Evolutionary conservation across 2,797 vertebrate genomes (phyloP).

Genomic region (Bradypus variegatus): DNA sequence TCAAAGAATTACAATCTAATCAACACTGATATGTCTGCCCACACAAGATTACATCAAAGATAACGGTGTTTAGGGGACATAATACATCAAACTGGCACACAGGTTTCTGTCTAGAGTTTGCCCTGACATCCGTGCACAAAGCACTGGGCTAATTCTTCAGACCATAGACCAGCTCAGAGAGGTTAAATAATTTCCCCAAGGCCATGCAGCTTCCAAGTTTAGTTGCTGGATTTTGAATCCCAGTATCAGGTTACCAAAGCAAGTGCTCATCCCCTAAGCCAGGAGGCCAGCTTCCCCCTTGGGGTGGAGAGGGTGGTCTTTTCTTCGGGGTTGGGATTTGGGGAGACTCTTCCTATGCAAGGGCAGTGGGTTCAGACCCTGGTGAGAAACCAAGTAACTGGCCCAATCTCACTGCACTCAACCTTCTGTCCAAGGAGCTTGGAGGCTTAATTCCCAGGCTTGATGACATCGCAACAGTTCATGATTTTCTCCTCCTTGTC

Average conservation of each 20-base stretch:
- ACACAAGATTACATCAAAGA: too few species aligned
- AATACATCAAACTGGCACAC: not conserved
- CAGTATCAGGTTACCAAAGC: not conserved
- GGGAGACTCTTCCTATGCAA: too few species aligned
- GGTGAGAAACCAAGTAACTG: not conserved
- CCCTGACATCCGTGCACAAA: not conserved
- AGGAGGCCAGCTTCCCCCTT: not conserved
- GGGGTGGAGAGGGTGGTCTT: not conserved
- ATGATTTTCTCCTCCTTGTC: not conserved
- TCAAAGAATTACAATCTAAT: too few species aligned
- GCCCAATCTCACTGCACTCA: not conserved
- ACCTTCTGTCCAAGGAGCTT: not conserved
- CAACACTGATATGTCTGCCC: too few species aligned
- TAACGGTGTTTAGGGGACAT: too few species aligned
- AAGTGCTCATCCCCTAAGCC: not conserved
- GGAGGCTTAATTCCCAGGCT: not conserved
- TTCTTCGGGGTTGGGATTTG: not conserved
- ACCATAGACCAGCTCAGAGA: not conserved
- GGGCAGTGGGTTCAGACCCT: not conserved
- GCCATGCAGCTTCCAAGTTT: not conserved
- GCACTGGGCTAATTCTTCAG: not conserved
- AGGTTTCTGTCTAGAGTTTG: not conserved
- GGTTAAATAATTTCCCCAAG: not conserved
- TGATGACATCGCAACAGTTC: not conserved
- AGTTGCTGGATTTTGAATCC: not conserved